A percentile compares a stretch with the other conserved stretches of the same genome.
Conservation (phyloP, 2,797 vertebrate species). For the Cryptoprocta ferox region DNA sequence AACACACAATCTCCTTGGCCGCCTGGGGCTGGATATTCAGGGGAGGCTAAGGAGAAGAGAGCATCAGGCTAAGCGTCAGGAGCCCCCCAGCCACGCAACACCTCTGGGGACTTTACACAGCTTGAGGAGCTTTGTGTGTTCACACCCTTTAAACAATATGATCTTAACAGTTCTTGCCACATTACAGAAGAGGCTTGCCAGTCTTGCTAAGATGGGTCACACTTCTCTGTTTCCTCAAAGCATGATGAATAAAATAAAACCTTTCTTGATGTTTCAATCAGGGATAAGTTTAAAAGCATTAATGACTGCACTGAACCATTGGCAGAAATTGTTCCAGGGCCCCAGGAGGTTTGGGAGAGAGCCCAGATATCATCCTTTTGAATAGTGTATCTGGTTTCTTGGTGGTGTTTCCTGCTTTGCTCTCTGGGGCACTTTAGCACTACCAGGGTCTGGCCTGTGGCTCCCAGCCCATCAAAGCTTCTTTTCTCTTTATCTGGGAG, state of each 20-base stretch:
- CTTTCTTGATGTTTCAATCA: not conserved
- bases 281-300: not conserved
- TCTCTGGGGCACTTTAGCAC: accelerated
- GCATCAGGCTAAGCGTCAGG: too few species aligned
- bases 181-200: not conserved
- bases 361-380: not conserved
- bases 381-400: not conserved
- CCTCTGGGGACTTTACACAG: too few species aligned
- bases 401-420: not conserved
- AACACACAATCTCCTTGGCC: too few species aligned
- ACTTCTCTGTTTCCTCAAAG: not conserved
- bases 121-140: not conserved
- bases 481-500: not conserved
- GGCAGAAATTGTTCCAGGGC: not conserved
- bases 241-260: not conserved
- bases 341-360: not conserved
- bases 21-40: too few species aligned
- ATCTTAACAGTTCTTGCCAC: not conserved
- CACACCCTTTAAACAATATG: not conserved
- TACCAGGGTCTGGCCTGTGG: not conserved
- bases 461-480: not conserved
- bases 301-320: accelerated
- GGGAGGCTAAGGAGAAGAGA: not conserved
- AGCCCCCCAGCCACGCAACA: accelerated
- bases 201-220: not conserved